Conservation (phyloP, 2,113 vertebrate genomes). For the Edolisoma coerulescens region DNA sequence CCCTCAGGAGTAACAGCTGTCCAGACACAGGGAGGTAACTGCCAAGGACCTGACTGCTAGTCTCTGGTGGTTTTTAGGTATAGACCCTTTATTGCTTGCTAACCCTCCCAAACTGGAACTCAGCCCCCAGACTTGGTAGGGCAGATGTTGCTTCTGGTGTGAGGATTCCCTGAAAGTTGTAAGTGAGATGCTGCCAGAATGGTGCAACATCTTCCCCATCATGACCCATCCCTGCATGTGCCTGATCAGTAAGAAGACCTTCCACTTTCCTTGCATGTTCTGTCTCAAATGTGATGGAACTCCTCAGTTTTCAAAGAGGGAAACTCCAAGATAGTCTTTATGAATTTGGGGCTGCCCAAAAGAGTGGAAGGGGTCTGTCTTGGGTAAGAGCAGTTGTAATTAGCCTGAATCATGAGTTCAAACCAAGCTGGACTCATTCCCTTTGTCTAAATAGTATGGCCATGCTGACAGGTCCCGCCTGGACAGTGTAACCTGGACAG, state of each 20-base stretch:
- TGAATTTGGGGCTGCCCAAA: background rate
- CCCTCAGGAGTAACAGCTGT: background rate
- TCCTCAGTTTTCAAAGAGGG: background rate
- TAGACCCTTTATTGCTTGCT: background rate
- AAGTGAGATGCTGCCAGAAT: background rate
- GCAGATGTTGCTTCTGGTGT: rapidly evolving
- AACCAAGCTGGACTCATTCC: background rate
- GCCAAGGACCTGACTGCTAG: background rate
- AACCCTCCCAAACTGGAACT: background rate
- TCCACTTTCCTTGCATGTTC: background rate
- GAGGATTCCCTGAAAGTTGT: background rate
- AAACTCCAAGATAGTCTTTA: background rate
- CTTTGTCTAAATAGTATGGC: background rate
- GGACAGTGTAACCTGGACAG: background rate
- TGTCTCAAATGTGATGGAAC: background rate
- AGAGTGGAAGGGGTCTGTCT: background rate
- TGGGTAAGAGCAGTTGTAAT: background rate
- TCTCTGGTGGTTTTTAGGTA: background rate
- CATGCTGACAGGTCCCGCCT: background rate
- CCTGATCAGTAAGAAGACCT: background rate
- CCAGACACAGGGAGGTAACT: background rate
- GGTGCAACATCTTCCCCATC: background rate
- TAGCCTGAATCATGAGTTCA: background rate
- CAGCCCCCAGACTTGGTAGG: background rate
- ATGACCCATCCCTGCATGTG: background rate